phyloP scores from a whole-genome alignment of 1,140 invertebrate genomes.

The Temnothorax curvispinosus region DNA sequence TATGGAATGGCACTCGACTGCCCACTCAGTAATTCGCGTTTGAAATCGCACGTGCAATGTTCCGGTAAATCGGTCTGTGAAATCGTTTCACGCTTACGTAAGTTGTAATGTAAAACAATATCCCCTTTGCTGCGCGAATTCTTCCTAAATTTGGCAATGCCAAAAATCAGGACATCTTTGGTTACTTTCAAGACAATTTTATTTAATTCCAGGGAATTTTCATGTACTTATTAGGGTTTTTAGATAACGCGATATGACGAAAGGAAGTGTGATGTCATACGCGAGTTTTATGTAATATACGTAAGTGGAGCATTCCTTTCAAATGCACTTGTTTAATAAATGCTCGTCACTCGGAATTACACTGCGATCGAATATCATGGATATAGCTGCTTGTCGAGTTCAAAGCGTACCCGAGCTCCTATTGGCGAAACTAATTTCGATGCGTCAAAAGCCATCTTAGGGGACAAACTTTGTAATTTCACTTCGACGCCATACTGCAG shows the following conservation, averaged over 20 bases:
- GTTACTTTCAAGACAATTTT: background rate
- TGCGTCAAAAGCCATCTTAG: background rate
- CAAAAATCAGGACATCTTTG: background rate
- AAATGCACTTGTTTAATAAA: background rate
- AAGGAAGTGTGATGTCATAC: constrained; percentile 15
- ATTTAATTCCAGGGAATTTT: background rate
- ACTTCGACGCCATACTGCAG: background rate
- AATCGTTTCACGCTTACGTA: background rate
- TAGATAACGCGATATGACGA: background rate
- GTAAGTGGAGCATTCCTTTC: constrained; percentile 27
- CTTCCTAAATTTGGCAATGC: background rate
- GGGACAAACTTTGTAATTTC: constrained; percentile 5
- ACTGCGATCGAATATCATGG: background rate
- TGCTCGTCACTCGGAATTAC: background rate
- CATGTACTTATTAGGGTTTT: background rate
- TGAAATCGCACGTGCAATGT: constrained; percentile 10
- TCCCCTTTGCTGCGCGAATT: background rate
- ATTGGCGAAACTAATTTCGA: background rate
- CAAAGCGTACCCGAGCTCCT: background rate
- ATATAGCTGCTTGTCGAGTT: background rate
- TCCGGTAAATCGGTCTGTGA: constrained; percentile 15
- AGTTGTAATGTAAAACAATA: background rate
- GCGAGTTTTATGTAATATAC: background rate
- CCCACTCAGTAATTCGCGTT: constrained; percentile 48
- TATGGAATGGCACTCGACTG: constrained; percentile 73